These are phyloP conservation scores for Sycobia sp. DNA, from an alignment of 1,140 invertebrate species.

Conservation along the genomic window DNA sequence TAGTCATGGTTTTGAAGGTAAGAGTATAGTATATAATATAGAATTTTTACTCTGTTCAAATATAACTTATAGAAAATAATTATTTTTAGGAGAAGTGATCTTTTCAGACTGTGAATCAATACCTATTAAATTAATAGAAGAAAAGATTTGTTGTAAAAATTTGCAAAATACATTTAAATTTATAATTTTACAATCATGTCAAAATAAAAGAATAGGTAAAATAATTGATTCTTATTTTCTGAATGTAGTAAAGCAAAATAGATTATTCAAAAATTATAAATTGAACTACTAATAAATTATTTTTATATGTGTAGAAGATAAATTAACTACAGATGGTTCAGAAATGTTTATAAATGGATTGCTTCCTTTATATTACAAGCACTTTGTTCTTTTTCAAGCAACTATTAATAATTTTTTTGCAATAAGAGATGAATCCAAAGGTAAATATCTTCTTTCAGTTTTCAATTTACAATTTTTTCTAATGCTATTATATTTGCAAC, in stretches of 20 bases:
- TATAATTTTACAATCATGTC: conserved; percentile 26
- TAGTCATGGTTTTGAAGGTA: conserved; percentile 31
- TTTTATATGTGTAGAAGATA: conserved; percentile 7
- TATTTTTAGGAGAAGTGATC: conserved; percentile 14
- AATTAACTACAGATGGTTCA: conserved; percentile 15
- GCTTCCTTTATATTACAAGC: conserved; percentile 3
- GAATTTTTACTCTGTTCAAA: background rate
- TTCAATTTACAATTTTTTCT: background rate
- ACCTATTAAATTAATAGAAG: conserved; percentile 14
- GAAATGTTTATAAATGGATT: no score
- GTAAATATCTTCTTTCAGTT: background rate
- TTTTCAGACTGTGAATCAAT: conserved; percentile 16
- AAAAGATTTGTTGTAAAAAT: conserved; percentile 25
- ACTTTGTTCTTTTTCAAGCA: conserved; percentile 25
- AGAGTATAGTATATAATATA: background rate
- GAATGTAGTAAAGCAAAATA: background rate
- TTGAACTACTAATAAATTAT: background rate
- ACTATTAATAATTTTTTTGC: conserved; percentile 20
- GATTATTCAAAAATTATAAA: background rate
- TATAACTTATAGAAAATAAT: background rate
- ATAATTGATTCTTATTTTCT: background rate
- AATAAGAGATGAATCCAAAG: conserved; percentile 15
- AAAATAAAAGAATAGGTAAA: conserved; percentile 21
- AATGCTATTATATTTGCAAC: background rate
- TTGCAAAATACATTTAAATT: conserved; percentile 28